Conservation (phyloP, 2,888 invertebrate genomes). For the Hydraecia micacea region DNA sequence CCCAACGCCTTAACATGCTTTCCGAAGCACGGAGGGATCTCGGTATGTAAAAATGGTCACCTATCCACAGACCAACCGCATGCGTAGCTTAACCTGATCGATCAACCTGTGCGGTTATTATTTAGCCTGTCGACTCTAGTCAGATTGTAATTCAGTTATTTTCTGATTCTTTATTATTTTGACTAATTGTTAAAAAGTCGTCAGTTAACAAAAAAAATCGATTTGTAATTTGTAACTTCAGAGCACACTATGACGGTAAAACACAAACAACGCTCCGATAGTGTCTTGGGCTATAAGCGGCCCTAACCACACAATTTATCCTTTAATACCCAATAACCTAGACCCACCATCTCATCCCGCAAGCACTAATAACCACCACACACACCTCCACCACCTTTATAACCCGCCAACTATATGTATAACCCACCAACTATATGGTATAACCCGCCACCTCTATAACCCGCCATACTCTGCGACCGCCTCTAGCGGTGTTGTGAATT, state of each 20-base stretch:
- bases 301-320: constrained; percentile 3
- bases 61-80: no score
- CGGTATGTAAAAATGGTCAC: no score
- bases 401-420: constrained; percentile 10
- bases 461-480: constrained; percentile 48
- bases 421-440: constrained; percentile 2
- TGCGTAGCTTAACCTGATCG: no score
- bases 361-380: constrained; percentile 21
- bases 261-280: background rate
- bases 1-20: no score
- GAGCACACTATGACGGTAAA: background rate
- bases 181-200: background rate
- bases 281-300: background rate
- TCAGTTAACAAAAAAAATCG: background rate
- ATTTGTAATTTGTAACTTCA: background rate
- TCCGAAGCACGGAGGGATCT: no score
- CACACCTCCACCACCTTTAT: constrained; percentile 1
- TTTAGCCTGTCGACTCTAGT: background rate
- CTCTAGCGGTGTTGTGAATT: constrained; percentile 81
- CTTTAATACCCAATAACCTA: constrained; percentile 40
- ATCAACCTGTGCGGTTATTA: no score
- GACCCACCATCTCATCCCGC: constrained; percentile 11
- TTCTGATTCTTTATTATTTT: no score
- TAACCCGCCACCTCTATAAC: constrained; percentile 10
- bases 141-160: background rate